Conservation (phyloP, 30 jellyfish, hydroid and myxozoan genomes). For the Aurelia sp. region DNA sequence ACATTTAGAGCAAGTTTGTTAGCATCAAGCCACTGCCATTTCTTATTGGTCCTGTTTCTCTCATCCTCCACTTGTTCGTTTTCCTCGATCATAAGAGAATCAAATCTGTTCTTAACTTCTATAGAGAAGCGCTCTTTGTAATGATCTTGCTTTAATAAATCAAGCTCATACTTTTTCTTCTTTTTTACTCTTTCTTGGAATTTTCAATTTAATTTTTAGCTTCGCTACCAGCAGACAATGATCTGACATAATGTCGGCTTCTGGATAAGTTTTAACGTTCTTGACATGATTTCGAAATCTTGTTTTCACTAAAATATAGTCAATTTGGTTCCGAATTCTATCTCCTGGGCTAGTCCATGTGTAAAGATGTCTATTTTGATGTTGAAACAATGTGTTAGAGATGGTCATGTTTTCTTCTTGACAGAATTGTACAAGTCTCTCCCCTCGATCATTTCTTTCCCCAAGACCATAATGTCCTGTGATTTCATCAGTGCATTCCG, state of each 20-base stretch:
- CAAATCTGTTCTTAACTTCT: constrained; percentile 13
- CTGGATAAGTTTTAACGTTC: constrained; percentile 9
- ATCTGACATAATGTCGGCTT: constrained; percentile 38
- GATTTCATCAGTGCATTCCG: neutral
- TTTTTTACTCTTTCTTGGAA: too few species aligned
- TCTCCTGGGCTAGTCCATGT: too few species aligned
- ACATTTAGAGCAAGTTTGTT: too few species aligned
- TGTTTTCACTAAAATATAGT: neutral
- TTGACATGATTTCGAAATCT: neutral
- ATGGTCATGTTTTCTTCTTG: too few species aligned
- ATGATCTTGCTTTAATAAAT: neutral
- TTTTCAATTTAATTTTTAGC: too few species aligned
- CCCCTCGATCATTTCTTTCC: neutral
- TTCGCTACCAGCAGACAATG: too few species aligned
- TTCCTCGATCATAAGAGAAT: neutral
- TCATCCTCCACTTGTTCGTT: constrained; percentile 8
- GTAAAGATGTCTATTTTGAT: neutral
- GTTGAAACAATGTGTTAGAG: constrained; percentile 1
- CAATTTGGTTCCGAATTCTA: constrained; percentile 16
- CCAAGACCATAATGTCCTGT: constrained; percentile 16
- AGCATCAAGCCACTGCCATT: constrained; percentile 11
- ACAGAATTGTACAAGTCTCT: too few species aligned
- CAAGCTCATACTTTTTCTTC: too few species aligned
- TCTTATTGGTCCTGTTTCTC: neutral
- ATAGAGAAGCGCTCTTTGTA: neutral